phyloP scores from a whole-genome alignment of 1,140 invertebrate genomes.

The Brachionus koreanus region DNA sequence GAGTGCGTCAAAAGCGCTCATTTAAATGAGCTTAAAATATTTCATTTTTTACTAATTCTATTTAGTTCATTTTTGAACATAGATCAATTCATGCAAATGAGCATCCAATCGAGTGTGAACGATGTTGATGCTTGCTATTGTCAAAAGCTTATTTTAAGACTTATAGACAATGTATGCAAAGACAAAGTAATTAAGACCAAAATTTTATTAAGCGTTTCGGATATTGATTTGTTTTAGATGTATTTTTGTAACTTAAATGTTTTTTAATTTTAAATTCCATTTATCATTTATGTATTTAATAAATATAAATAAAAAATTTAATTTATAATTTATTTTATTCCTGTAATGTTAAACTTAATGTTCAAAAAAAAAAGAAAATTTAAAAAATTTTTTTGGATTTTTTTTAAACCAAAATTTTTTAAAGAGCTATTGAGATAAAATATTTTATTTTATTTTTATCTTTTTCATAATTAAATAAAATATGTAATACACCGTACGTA shows the following conservation, averaged over 20 bases:
- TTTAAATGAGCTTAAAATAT: slow-evolving; percentile 41
- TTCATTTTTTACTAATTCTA: slow-evolving; percentile 37
- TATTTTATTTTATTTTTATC: no score
- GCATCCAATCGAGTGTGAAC: not conserved
- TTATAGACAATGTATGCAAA: slow-evolving; percentile 27
- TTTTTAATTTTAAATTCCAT: not conserved
- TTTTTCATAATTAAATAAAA: no score
- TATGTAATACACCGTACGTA: no score
- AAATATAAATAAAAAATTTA: not conserved
- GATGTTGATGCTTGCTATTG: slow-evolving; percentile 35
- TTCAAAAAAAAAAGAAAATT: not conserved
- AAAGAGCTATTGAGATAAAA: no score
- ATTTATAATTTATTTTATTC: no score
- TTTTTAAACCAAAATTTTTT: no score
- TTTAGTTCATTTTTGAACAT: slow-evolving; percentile 35
- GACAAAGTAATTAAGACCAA: slow-evolving; percentile 24
- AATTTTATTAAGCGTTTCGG: slow-evolving; percentile 33
- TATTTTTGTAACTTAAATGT: not conserved
- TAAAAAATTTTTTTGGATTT: not conserved
- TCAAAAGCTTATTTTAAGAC: slow-evolving; percentile 28
- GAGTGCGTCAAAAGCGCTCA: not conserved
- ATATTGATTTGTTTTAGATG: slow-evolving; percentile 23
- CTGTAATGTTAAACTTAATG: no score
- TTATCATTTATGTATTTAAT: not conserved
- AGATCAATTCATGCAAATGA: slow-evolving; percentile 32